Percentiles rank a stretch among this genome's conserved stretches.
phyloP scores from a whole-genome alignment of 2,113 vertebrate genomes.

The Balaenoptera acutorostrata region DNA sequence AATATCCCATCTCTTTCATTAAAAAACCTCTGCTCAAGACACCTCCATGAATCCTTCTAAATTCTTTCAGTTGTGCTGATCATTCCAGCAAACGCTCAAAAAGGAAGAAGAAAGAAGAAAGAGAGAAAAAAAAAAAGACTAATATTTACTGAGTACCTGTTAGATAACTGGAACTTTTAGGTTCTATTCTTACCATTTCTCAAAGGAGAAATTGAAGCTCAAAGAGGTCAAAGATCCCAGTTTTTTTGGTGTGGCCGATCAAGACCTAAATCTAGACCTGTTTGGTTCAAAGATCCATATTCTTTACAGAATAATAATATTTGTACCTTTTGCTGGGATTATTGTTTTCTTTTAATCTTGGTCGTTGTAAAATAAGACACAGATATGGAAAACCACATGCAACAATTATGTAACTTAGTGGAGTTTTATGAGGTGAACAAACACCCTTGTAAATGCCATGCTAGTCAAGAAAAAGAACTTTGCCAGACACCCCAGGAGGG shows the following conservation, averaged over 20 bases:
- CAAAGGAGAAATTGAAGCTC: not conserved
- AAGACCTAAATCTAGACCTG: not conserved
- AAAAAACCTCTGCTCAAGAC: not conserved
- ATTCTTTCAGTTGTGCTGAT: not conserved
- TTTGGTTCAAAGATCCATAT: not conserved
- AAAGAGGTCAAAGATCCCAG: not conserved
- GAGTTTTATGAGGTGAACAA: constrained; percentile 1
- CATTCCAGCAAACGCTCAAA: not conserved
- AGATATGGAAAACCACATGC: not conserved
- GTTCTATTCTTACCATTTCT: not conserved
- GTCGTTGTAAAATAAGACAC: constrained; percentile 6
- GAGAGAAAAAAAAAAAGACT: not conserved
- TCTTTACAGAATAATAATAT: not conserved
- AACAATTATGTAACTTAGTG: not conserved
- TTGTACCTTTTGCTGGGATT: not conserved
- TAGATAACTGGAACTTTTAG: not conserved
- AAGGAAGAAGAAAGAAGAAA: not conserved
- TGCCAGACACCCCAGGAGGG: not conserved
- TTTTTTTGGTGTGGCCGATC: not conserved
- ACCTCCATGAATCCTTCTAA: not conserved
- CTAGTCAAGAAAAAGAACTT: not conserved
- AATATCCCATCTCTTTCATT: not conserved
- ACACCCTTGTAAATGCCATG: not conserved
- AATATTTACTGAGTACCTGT: not conserved
- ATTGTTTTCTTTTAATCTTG: not conserved